Conservation (phyloP, 2,113 vertebrate species). For the Xenopus borealis region DNA sequence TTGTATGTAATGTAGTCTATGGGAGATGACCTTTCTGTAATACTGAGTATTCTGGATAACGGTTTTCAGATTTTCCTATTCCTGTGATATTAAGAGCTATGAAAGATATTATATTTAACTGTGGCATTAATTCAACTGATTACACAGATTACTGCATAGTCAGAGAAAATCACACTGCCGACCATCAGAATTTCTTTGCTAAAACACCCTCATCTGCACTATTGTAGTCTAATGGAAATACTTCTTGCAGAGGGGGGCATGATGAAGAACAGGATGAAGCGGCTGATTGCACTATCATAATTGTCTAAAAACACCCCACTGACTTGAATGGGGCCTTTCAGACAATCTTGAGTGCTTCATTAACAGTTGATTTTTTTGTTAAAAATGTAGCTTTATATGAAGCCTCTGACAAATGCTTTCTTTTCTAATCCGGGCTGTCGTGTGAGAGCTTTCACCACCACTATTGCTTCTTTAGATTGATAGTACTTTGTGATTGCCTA, state of each 20-base stretch:
- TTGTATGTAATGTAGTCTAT: no score
- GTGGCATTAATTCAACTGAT: no score
- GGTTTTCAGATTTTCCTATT: no score
- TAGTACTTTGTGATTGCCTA: not conserved
- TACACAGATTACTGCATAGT: no score
- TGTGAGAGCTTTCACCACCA: not conserved
- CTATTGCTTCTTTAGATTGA: slow-evolving; percentile 35
- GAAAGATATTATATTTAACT: no score
- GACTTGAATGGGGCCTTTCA: slow-evolving; percentile 29
- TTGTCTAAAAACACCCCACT: slow-evolving; percentile 39
- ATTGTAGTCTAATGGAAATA: slow-evolving; percentile 26
- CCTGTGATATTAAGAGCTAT: no score
- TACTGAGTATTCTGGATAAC: no score
- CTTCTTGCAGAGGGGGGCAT: slow-evolving; percentile 9
- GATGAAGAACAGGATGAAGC: slow-evolving; percentile 24
- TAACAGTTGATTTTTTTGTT: slow-evolving; percentile 43
- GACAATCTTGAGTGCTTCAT: slow-evolving; percentile 40
- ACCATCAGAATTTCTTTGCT: slow-evolving; percentile 7
- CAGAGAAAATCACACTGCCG: not conserved
- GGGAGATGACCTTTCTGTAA: no score
- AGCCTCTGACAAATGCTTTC: not conserved
- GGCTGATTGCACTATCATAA: slow-evolving; percentile 34
- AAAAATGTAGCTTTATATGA: slow-evolving; percentile 21
- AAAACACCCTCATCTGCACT: slow-evolving; percentile 11
- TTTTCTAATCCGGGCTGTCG: slow-evolving; percentile 1